Percentiles rank a stretch among this genome's conserved stretches.
phyloP scores from a whole-genome alignment of 2,797 vertebrate genomes.

The Propithecus deckenii region DNA sequence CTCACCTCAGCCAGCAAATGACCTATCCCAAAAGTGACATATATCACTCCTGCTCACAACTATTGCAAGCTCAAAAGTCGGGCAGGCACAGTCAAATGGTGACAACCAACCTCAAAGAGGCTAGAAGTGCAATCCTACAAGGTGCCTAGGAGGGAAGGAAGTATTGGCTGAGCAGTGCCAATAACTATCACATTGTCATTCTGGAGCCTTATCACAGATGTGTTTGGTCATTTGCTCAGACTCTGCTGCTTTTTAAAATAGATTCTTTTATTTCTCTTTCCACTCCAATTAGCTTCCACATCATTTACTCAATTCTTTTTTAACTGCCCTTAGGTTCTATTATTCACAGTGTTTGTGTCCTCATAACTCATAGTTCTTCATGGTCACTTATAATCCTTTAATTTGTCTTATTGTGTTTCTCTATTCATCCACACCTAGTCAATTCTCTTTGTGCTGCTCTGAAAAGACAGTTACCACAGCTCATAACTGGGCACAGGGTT shows the following conservation, averaged over 20 bases:
- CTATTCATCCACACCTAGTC: background rate
- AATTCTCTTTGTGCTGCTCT: background rate
- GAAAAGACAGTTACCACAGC: background rate
- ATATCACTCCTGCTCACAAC: background rate
- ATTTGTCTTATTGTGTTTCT: background rate
- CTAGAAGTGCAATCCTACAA: background rate
- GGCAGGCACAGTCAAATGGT: background rate
- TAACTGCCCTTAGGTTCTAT: background rate
- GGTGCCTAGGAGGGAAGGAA: background rate
- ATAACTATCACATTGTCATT: background rate
- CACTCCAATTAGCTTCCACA: background rate
- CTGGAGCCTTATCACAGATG: background rate
- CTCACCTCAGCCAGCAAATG: background rate
- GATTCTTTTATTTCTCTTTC: background rate
- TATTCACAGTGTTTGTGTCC: background rate
- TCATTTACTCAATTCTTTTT: background rate
- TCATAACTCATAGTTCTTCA: background rate
- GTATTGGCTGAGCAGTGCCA: too few species aligned
- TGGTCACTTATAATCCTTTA: background rate
- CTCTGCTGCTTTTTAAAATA: background rate
- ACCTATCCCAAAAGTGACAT: background rate
- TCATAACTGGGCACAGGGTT: background rate
- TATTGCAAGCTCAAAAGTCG: background rate
- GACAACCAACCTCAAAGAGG: background rate
- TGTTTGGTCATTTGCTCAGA: background rate